These are phyloP conservation scores for Hirundo rustica DNA, from an alignment of 2,797 vertebrate genomes.

Conservation along the genomic window DNA sequence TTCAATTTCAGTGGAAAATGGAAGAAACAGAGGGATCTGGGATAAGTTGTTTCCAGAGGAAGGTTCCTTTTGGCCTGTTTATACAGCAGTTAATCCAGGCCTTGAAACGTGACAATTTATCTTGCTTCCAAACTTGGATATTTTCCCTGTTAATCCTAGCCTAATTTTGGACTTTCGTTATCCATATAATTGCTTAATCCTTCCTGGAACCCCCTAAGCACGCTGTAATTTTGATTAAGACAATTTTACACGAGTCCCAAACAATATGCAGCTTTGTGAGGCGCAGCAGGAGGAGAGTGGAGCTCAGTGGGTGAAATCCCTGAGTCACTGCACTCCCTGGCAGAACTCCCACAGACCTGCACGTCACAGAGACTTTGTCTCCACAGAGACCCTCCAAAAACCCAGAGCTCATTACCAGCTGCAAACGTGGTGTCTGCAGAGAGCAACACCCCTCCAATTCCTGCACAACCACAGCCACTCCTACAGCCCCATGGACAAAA, in stretches of 20 bases:
- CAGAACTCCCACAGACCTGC: background rate
- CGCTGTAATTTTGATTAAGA: constrained; percentile 39
- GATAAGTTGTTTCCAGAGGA: background rate
- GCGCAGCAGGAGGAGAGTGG: constrained; percentile 20
- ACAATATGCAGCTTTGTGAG: constrained; percentile 13
- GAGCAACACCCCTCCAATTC: background rate
- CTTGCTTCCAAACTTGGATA: constrained; percentile 53
- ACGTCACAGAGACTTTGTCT: background rate
- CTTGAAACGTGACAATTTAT: constrained; percentile 3
- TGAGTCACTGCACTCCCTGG: background rate
- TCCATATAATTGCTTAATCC: constrained; percentile 46
- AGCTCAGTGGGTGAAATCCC: constrained; percentile 32
- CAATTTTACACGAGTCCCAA: background rate
- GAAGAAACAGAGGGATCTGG: background rate
- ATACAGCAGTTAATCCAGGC: background rate
- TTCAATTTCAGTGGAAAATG: background rate
- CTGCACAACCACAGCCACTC: background rate
- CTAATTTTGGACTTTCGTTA: constrained; percentile 60
- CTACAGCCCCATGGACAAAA: background rate
- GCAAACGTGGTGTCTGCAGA: background rate
- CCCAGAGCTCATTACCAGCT: background rate
- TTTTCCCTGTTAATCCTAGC: constrained; percentile 28
- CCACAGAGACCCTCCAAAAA: background rate
- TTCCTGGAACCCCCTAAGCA: constrained; percentile 10
- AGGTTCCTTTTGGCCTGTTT: background rate